These are phyloP conservation scores for Chymomyza amoena DNA, from an alignment of 2,888 invertebrate genomes.

Conservation along the genomic window DNA sequence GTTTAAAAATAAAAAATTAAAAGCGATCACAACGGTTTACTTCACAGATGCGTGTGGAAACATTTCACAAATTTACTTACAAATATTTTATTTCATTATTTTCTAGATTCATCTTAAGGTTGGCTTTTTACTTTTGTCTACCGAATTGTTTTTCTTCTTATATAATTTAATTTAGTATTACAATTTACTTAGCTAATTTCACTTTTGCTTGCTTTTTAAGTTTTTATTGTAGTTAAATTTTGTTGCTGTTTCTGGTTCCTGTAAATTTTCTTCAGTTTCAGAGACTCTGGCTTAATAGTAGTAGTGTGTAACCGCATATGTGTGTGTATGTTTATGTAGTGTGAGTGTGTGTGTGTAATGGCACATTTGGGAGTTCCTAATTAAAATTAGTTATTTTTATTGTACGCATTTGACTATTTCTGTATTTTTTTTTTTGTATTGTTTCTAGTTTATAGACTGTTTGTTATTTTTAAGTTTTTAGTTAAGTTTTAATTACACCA, in stretches of 20 bases:
- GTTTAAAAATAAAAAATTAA: slow-evolving; percentile 55
- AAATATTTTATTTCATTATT: slow-evolving; percentile 44
- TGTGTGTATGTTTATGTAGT: slow-evolving; percentile 14
- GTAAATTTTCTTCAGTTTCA: background rate
- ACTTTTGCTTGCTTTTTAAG: no score
- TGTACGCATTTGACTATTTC: background rate
- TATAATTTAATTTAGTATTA: slow-evolving; percentile 1
- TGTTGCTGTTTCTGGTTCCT: slow-evolving; percentile 12
- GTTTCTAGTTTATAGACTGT: background rate
- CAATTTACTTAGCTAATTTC: slow-evolving; percentile 9
- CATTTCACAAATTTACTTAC: slow-evolving; percentile 56
- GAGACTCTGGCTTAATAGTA: no score
- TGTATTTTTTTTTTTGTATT: background rate
- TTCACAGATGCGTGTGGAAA: slow-evolving; percentile 72
- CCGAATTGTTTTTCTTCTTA: slow-evolving; percentile 3
- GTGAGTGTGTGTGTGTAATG: slow-evolving; percentile 43
- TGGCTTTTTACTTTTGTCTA: background rate
- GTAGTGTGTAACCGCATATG: slow-evolving; percentile 6
- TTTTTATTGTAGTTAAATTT: slow-evolving; percentile 4
- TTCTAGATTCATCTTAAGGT: background rate
- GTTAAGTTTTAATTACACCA: slow-evolving; percentile 4
- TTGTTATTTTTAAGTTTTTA: background rate
- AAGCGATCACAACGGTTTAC: slow-evolving; percentile 74
- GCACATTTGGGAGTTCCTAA: slow-evolving; percentile 54
- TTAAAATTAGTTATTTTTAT: slow-evolving; percentile 28